Evolutionary conservation across 1,140 invertebrate genomes (phyloP).

Genomic region (Aphelenchoides besseyi): DNA sequence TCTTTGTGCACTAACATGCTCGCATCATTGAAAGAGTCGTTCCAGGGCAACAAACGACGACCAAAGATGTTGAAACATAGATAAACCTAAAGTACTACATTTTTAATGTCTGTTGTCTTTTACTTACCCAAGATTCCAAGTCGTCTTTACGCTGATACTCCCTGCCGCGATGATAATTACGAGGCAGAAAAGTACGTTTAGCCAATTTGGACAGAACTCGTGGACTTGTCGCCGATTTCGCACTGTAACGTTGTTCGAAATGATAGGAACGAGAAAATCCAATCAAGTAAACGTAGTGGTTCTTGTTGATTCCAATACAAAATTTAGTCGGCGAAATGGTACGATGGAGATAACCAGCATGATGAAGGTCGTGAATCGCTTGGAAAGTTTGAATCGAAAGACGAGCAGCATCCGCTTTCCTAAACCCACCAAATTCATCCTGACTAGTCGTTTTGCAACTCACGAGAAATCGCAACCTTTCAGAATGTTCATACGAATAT

Average conservation of each 20-base stretch:
- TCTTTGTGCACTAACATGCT: conserved; percentile 2
- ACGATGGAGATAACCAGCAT: conserved; percentile 6
- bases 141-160: not conserved
- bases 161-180: not conserved
- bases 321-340: conserved; percentile 1
- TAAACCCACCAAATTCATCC: too few species aligned
- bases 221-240: not conserved
- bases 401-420: not conserved
- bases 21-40: not conserved
- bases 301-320: not conserved
- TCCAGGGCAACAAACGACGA: not conserved
- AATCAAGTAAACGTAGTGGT: not conserved
- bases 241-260: conserved; percentile 12
- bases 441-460: too few species aligned
- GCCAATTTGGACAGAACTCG: not conserved
- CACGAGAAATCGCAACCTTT: conserved; percentile 2
- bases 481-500: not conserved
- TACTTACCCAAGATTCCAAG: conserved; percentile 5
- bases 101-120: not conserved
- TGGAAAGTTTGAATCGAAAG: conserved; percentile 9
- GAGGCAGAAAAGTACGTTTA: not conserved
- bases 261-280: conserved; percentile 2
- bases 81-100: not conserved
- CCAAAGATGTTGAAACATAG: conserved; percentile 5
- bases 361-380: conserved; percentile 3